Base-by-base conservation (phyloP, 2,888 invertebrate species). In the Axea sp. region DNA sequence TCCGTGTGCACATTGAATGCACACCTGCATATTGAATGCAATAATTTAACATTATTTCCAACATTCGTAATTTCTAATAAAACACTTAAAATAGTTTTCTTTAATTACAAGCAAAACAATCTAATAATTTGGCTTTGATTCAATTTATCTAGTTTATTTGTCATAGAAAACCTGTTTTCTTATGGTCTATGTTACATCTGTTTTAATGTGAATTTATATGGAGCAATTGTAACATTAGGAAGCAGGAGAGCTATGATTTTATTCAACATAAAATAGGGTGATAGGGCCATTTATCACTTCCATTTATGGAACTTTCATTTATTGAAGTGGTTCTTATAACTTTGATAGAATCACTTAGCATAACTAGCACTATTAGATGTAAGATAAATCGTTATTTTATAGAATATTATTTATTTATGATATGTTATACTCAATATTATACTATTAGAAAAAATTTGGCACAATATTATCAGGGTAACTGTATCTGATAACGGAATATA, bases 201-300 rank as follows among this genome's bases (percentile, higher is more conserved):
- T 11, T 15, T 55, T 7, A 55, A 41, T 30, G 41, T 17, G 11
- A 19, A 30, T 55, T 39, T 41, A 55, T 55, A 55, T 55, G 22
- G 55, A 9, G 55, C 39, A 55, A 55, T 41, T 31, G 55, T 41
- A 30, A 30, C 55, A 12, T 55, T 41, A 55, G 37, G 51, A 35
- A 37, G 26, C 15, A 0, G 37, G 24, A n/a, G 30, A 41, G 30
- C 39, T 43, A 31, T 22, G 43, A 43, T 57, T 57, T 57, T 19
- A 57, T 57, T 43, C 57, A 43, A 43, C 8, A 7, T 12, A 11
- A 57, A 37, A 57, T 43, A 41, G 31, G 22, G 41, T 57, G 57
- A 59, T 59, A 15, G 43, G n/a, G 39, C 33, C 43, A 59, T 59
- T 59, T 59, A 59, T 59, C 59, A 59, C 60, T 37, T 47, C 60